Base-by-base conservation (phyloP, 2,888 invertebrate genomes). In the Drosophila paracracens region DNA sequence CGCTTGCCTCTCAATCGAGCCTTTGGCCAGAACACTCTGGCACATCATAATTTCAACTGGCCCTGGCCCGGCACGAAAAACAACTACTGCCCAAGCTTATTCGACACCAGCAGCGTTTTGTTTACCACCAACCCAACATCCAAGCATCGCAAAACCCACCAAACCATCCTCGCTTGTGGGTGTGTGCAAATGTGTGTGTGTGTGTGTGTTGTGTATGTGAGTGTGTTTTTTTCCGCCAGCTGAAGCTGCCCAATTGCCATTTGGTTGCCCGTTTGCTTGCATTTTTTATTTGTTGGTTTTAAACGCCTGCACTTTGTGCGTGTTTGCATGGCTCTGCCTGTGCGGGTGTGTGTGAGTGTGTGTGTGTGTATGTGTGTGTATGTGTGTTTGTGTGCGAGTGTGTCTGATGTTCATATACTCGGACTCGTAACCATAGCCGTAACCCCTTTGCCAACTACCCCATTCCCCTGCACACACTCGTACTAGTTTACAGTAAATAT, bases 201-300 rank as follows among this genome's bases (percentile, higher is more conserved):
- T 27, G 7, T 31, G 1, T 53, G 7, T 16, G 7, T 53, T 18
- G 10, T 53, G 38, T 16, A 40, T n/a, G 21, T 46, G 33, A 2
- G 38, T 25, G 13, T 31, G 0, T 51, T 53, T 63, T 69, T 63
- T 68, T 71, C 40, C 56, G 36, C 61, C 54, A 64, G 68, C 46
- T 72, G 76, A 62, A 79, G 76, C 79, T 78, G 72, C 79, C 76
- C 85, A 85, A 88, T 85, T 85, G 85, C 85, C 88, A 88, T 85
- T 85, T 88, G 85, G 86, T 80, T 88, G 85, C 63, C 75, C 81
- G 85, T 86, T 88, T 85, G 88, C 83, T 69, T 83, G 83, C 88
- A 85, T 85, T 85, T 85, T 85, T 88, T 85, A 85, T 85, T 88
- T 85, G 88, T 83, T 86, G 86, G 88, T 82, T 85, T 88, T 88